Evolutionary conservation across 2,113 vertebrate species (phyloP).

Genomic region (Eurystomus gularis): DNA sequence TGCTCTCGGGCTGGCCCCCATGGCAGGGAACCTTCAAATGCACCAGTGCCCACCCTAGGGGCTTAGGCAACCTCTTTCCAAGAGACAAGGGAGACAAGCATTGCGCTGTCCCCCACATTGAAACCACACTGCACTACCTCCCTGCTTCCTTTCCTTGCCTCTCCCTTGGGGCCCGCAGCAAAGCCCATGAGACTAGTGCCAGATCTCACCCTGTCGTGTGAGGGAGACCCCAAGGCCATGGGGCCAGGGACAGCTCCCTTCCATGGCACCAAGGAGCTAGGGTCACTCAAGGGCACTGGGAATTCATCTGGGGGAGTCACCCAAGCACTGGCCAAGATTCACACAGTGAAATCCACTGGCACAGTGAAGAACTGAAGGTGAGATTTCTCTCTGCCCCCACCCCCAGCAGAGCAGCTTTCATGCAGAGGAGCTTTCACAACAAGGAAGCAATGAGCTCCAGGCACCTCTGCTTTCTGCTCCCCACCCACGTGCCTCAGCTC

Average conservation of each 20-base stretch:
- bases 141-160: neutral
- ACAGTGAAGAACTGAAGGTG: fast-evolving
- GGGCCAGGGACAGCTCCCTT: no score
- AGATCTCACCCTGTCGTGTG: fast-evolving
- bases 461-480: neutral
- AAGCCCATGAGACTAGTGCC: neutral
- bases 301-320: neutral
- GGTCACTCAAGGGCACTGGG: neutral
- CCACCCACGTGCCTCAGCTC: neutral
- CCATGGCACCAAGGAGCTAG: neutral
- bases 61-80: neutral
- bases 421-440: neutral
- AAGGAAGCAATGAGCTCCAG: neutral
- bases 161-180: neutral
- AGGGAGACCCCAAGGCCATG: neutral
- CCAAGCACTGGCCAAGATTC: neutral
- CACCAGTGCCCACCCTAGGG: no score
- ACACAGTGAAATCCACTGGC: neutral
- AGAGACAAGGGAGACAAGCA: neutral
- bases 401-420: neutral
- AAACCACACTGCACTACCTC: neutral
- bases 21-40: neutral
- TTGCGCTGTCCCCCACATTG: neutral
- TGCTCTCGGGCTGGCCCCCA: neutral
- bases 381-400: neutral